A percentile compares a stretch with the other conserved stretches of the same genome.
Evolutionary conservation across 2,888 invertebrate genomes (phyloP).

Genomic region (Ormyrus labotus): DNA sequence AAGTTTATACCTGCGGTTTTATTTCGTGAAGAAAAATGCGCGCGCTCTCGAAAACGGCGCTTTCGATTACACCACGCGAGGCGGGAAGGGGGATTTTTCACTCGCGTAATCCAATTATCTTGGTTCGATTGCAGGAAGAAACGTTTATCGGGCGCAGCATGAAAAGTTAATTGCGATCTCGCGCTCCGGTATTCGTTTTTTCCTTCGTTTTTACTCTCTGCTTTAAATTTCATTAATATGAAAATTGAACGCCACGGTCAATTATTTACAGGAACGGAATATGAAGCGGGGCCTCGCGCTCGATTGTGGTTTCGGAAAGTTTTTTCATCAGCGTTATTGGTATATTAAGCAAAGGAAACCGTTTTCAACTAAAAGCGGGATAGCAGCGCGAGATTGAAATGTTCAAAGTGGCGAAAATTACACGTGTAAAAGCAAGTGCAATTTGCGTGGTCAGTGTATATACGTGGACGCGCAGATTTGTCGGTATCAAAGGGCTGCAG

Average conservation of each 20-base stretch:
- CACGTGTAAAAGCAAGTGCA: too few species aligned
- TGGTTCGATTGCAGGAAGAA: conserved; percentile 34
- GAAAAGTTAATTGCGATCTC: conserved; percentile 45
- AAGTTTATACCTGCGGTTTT: neutral
- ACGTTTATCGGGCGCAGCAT: conserved; percentile 29
- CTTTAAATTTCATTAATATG: too few species aligned
- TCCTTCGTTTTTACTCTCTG: neutral
- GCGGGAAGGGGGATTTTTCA: conserved; percentile 28
- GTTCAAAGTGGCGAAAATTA: too few species aligned
- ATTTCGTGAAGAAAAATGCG: neutral
- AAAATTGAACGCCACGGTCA: too few species aligned
- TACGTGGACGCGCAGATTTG: too few species aligned
- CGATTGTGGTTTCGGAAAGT: neutral
- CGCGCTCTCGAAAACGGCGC: neutral
- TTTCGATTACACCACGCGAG: too few species aligned
- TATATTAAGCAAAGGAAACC: too few species aligned
- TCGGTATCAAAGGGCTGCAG: too few species aligned
- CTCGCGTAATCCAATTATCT: conserved; percentile 47
- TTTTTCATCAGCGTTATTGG: neutral
- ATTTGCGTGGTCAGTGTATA: too few species aligned
- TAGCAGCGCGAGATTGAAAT: too few species aligned
- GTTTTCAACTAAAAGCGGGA: too few species aligned
- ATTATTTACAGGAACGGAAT: neutral
- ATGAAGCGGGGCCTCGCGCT: neutral
- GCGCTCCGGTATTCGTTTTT: neutral